Conservation (phyloP, 2,888 invertebrate genomes). For the Stictocephala bisonia region DNA sequence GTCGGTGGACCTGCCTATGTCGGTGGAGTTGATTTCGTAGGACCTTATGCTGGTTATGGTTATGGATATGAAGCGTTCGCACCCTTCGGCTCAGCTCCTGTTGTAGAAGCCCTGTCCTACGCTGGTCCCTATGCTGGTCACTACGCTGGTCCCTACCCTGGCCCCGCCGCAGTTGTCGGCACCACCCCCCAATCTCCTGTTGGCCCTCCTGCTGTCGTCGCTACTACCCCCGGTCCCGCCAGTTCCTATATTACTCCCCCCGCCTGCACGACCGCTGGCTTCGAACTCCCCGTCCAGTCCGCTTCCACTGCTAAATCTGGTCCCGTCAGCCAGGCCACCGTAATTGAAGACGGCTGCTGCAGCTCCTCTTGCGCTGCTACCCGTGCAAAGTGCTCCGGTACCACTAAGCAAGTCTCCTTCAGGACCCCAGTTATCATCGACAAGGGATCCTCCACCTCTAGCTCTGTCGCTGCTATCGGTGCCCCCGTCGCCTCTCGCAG, state of each 20-base stretch:
- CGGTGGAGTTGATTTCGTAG: too few relatives aligned
- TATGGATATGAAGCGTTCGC: too few relatives aligned
- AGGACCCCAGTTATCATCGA: constrained; percentile 50
- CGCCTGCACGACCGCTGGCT: constrained; percentile 62
- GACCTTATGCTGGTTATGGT: too few relatives aligned
- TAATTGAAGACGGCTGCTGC: constrained; percentile 36
- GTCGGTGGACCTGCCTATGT: neutral
- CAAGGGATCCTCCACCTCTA: constrained; percentile 62
- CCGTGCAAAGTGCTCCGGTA: constrained; percentile 19
- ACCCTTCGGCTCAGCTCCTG: too few relatives aligned
- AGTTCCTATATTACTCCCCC: constrained; percentile 41
- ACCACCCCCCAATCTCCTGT: constrained; percentile 6
- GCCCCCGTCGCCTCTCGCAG: constrained; percentile 51
- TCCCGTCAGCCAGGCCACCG: constrained; percentile 36
- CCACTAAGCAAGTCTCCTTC: constrained; percentile 32
- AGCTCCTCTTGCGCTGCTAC: constrained; percentile 27
- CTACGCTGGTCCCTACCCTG: neutral
- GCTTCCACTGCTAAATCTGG: constrained; percentile 62
- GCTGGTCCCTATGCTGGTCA: too few relatives aligned
- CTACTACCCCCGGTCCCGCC: constrained; percentile 20
- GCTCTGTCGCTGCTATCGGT: constrained; percentile 60
- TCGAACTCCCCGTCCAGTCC: constrained; percentile 60
- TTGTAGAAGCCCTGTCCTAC: too few relatives aligned
- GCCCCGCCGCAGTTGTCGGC: neutral
- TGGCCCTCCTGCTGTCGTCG: neutral